Percentiles rank a stretch among this genome's conserved stretches.
phyloP scores from a whole-genome alignment of 2,797 vertebrate species.

The Tolypeutes matacus region DNA sequence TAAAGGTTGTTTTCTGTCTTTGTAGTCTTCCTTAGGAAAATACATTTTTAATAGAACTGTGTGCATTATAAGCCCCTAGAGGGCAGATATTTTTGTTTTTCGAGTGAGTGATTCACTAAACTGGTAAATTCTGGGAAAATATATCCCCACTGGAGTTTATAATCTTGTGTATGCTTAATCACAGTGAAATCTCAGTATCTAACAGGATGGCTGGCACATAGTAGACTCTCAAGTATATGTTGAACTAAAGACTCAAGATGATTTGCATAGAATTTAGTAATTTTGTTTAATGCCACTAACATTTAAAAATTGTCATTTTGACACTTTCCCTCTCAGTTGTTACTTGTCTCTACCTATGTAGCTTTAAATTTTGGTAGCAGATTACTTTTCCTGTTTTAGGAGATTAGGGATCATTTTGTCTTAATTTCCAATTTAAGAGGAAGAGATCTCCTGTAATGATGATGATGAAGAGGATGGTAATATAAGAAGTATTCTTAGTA shows the following conservation, averaged over 20 bases:
- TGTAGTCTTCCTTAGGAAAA: constrained; percentile 43
- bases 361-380: constrained; percentile 25
- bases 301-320: constrained; percentile 42
- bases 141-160: background rate
- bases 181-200: background rate
- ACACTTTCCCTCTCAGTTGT: background rate
- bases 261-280: constrained; percentile 52
- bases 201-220: background rate
- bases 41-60: constrained; percentile 29
- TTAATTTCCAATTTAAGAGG: constrained; percentile 42
- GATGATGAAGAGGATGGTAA: background rate
- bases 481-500: constrained; percentile 47
- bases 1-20: constrained; percentile 43
- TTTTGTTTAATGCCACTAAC: constrained; percentile 1
- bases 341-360: background rate
- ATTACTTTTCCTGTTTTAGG: background rate
- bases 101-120: constrained; percentile 43
- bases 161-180: background rate
- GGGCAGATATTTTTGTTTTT: constrained; percentile 14
- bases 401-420: background rate
- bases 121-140: background rate
- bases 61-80: constrained; percentile 31
- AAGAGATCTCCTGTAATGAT: background rate
- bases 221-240: background rate
- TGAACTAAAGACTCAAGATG: background rate